These are phyloP conservation scores for Camptogramma bilineatum DNA, from an alignment of 2,888 invertebrate species.

Conservation along the genomic window DNA sequence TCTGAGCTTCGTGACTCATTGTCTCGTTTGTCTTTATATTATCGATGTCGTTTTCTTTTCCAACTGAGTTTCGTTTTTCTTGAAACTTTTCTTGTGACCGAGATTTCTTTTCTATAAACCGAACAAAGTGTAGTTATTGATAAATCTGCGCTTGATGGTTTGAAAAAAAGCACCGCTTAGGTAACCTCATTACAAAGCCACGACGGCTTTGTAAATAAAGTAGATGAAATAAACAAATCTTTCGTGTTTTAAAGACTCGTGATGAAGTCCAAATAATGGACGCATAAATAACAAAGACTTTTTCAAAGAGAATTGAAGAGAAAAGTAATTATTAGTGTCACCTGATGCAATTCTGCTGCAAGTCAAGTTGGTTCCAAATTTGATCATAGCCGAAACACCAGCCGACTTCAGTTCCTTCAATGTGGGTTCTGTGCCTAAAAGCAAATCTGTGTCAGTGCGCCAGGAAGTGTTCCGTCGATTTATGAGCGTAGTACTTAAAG, in stretches of 20 bases:
- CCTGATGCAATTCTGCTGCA: slow-evolving; percentile 43
- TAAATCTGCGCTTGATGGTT: slow-evolving; percentile 14
- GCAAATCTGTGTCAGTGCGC: slow-evolving; percentile 53
- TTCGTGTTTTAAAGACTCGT: too few species aligned
- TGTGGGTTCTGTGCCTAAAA: slow-evolving; percentile 62
- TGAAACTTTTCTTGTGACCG: slow-evolving; percentile 1
- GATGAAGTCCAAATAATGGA: too few species aligned
- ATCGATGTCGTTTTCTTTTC: slow-evolving; percentile 7
- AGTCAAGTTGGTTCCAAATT: slow-evolving; percentile 38
- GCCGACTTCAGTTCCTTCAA: slow-evolving; percentile 58
- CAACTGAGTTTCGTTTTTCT: slow-evolving; percentile 7
- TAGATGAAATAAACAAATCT: too few species aligned
- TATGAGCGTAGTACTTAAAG: slow-evolving; percentile 54
- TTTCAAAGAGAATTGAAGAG: too few species aligned
- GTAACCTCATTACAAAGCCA: too few species aligned
- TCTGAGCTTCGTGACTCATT: slow-evolving; percentile 8
- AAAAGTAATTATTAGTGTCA: background rate
- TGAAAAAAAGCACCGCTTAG: slow-evolving; percentile 4
- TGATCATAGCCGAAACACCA: slow-evolving; percentile 52
- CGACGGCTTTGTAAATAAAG: background rate
- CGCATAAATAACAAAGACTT: too few species aligned
- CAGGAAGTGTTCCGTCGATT: slow-evolving; percentile 54
- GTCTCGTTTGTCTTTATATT: slow-evolving; percentile 1
- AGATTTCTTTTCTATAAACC: slow-evolving; percentile 19
- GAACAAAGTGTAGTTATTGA: slow-evolving; percentile 14